Conservation (phyloP, 2,888 invertebrate species). For the Tromatobia lineatoria region DNA sequence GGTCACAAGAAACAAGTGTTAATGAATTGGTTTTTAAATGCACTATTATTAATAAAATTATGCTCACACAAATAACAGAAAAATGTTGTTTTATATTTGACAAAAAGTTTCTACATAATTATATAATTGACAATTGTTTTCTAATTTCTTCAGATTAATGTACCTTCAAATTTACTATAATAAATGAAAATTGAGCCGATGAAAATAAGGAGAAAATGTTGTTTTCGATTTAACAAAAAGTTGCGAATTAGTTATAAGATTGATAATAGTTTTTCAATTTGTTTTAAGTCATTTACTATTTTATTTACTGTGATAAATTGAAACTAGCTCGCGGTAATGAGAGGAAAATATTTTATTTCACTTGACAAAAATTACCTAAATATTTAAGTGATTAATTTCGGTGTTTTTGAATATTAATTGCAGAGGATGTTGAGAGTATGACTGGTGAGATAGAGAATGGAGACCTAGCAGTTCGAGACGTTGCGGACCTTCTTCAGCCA, state of each 20-base stretch:
- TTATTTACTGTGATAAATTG: too few species aligned
- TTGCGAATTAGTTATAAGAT: not conserved
- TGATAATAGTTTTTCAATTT: not conserved
- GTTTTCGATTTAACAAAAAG: conserved; percentile 73
- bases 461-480: conserved; percentile 91
- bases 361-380: not conserved
- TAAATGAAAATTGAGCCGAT: not conserved
- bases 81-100: conserved; percentile 72
- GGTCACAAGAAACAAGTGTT: not conserved
- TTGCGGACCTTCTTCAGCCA: conserved; percentile 94
- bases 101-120: conserved; percentile 54
- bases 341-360: too few species aligned
- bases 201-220: conserved; percentile 58
- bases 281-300: too few species aligned
- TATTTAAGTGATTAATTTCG: conserved; percentile 61
- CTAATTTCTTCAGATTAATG: not conserved
- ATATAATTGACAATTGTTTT: not conserved
- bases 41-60: not conserved
- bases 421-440: conserved; percentile 85
- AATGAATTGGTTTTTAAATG: not conserved
- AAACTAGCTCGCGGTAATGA: too few species aligned
- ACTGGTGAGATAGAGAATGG: conserved; percentile 88
- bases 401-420: conserved; percentile 69
- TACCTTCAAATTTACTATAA: not conserved
- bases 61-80: conserved; percentile 55